These are phyloP conservation scores for Apantesis nais DNA, from an alignment of 2,888 invertebrate genomes.

Conservation along the genomic window DNA sequence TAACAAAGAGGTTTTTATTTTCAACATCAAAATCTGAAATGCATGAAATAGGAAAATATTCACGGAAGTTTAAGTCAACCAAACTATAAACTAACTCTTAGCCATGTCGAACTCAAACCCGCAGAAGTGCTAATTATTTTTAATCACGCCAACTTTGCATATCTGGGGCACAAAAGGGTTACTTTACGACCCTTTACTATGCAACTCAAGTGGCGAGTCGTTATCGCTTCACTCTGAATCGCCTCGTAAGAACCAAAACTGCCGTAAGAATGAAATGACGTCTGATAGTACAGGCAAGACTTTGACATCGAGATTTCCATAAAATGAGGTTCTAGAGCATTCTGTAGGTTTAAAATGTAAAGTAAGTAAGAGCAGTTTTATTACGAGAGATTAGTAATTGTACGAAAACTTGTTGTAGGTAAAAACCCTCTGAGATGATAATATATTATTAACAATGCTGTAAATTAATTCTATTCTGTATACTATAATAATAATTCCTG, in stretches of 20 bases:
- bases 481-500: no score
- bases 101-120: conserved; percentile 54
- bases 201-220: conserved; percentile 47
- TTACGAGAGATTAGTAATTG: conserved; percentile 44
- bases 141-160: conserved; percentile 63
- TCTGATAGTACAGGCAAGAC: conserved; percentile 45
- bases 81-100: conserved; percentile 48
- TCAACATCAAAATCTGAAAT: neutral
- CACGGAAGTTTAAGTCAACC: conserved; percentile 45
- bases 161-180: conserved; percentile 51
- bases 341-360: conserved; percentile 47
- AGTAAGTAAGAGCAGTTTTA: conserved; percentile 43
- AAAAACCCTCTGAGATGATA: conserved; percentile 23
- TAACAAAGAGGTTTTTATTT: no score
- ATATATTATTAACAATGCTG: conserved; percentile 26
- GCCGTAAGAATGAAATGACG: conserved; percentile 53
- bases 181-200: conserved; percentile 37
- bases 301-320: conserved; percentile 68
- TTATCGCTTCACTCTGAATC: conserved; percentile 64
- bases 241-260: conserved; percentile 59
- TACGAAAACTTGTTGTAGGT: conserved; percentile 16
- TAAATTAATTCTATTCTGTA: no score
- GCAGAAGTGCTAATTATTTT: conserved; percentile 74
- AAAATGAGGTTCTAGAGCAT: conserved; percentile 62
- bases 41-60: conserved; percentile 23